Evolutionary conservation across 2,888 invertebrate genomes (phyloP).

Genomic region (Tiliacea citrago): DNA sequence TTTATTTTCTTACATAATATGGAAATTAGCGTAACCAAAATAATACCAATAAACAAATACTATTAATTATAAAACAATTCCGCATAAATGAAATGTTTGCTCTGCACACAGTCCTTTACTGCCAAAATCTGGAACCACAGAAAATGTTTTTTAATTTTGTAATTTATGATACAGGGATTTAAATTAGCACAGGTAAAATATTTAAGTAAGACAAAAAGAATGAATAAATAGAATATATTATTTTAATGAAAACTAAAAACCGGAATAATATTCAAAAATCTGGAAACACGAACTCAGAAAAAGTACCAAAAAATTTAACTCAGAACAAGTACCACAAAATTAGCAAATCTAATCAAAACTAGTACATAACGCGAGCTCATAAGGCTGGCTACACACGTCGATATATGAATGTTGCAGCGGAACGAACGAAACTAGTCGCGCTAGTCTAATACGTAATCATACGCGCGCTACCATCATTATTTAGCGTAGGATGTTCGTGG

Average conservation of each 20-base stretch:
- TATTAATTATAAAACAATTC: too few species aligned
- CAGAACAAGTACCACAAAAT: slow-evolving; percentile 10
- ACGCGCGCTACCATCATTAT: slow-evolving; percentile 80
- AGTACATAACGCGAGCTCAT: slow-evolving; percentile 26
- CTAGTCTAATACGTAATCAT: slow-evolving; percentile 82
- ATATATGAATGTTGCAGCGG: slow-evolving; percentile 63
- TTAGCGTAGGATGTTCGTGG: slow-evolving; percentile 70
- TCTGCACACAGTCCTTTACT: neutral
- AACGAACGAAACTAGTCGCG: slow-evolving; percentile 77
- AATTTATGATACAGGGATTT: too few species aligned
- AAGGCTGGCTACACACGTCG: slow-evolving; percentile 58
- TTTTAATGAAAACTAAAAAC: too few species aligned
- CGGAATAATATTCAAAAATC: neutral
- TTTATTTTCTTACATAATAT: too few species aligned
- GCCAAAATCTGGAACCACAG: neutral
- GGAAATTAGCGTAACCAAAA: too few species aligned
- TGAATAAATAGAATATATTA: too few species aligned
- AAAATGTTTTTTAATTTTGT: neutral
- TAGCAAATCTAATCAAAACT: slow-evolving; percentile 31
- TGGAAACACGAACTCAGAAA: too few species aligned
- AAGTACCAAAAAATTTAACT: slow-evolving; percentile 12
- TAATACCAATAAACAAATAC: too few species aligned
- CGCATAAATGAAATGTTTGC: too few species aligned
- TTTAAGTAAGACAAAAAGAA: neutral
- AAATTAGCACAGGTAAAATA: neutral